phyloP scores from a whole-genome alignment of 2,797 vertebrate genomes.

The Pipistrellus nathusii region DNA sequence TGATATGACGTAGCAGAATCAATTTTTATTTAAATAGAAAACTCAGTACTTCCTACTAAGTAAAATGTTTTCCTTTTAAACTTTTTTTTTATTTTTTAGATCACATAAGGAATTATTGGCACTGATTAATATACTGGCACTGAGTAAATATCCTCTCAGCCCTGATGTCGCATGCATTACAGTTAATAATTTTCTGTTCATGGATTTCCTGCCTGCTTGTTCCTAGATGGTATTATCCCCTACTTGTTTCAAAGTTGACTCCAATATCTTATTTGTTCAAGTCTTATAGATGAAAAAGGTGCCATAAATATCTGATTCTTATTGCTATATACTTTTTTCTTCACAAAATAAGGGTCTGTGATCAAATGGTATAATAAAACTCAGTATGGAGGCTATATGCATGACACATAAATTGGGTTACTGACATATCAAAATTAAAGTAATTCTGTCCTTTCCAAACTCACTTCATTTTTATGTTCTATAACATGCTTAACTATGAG shows the following conservation, averaged over 20 bases:
- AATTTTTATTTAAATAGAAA: neutral
- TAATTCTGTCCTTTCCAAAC: neutral
- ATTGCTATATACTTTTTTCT: neutral
- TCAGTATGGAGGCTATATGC: neutral
- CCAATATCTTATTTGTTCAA: neutral
- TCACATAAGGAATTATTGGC: neutral
- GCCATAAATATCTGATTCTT: neutral
- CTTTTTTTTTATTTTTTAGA: neutral
- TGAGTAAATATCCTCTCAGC: neutral
- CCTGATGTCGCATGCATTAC: neutral
- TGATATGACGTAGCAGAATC: neutral
- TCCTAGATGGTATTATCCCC: neutral
- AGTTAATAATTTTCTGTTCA: neutral
- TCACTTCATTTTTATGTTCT: neutral
- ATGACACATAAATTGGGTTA: neutral
- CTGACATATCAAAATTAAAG: neutral
- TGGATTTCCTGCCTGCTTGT: neutral
- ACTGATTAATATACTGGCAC: neutral
- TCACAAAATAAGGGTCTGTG: neutral
- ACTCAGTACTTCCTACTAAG: neutral
- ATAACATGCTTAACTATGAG: neutral
- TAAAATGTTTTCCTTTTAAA: slow-evolving; percentile 3
- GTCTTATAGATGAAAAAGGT: neutral
- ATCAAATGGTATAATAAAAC: neutral
- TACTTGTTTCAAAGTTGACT: neutral